Evolutionary conservation across 2,113 vertebrate genomes (phyloP).

Genomic region (Gallinago jamesoni): DNA sequence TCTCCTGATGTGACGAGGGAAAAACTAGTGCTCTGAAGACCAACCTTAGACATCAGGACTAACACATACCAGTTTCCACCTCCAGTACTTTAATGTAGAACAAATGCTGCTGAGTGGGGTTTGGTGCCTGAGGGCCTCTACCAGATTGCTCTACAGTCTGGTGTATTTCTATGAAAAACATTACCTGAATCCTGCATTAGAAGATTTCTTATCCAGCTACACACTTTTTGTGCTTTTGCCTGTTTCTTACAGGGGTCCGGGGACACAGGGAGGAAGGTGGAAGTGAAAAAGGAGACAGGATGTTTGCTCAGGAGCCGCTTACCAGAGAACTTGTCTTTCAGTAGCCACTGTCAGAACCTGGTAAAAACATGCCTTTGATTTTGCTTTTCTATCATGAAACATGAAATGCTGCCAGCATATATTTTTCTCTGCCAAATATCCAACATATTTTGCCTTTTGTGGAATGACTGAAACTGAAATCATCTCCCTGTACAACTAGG

Average conservation of each 20-base stretch:
- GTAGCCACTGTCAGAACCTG: neutral
- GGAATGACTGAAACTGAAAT: conserved; percentile 36
- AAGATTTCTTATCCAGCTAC: neutral
- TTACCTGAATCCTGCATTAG: neutral
- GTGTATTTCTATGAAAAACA: neutral
- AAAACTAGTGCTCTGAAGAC: neutral
- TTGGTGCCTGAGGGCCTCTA: neutral
- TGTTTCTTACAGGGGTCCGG: neutral
- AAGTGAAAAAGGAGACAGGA: neutral
- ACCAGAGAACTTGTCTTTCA: neutral
- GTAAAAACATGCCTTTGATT: conserved; percentile 6
- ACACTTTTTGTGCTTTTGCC: neutral
- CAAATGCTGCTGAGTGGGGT: neutral
- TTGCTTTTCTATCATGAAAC: neutral
- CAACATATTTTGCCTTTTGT: neutral
- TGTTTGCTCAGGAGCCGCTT: neutral
- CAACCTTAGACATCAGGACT: neutral
- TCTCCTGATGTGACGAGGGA: neutral
- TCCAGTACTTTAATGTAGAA: neutral
- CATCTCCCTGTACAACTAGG: neutral
- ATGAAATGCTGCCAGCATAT: neutral
- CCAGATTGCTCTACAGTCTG: neutral
- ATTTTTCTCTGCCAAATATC: conserved; percentile 5
- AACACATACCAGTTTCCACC: neutral
- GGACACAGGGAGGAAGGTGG: neutral